These are phyloP conservation scores for Gallirallus australis DNA, from an alignment of 2,797 vertebrate genomes.

Conservation along the genomic window DNA sequence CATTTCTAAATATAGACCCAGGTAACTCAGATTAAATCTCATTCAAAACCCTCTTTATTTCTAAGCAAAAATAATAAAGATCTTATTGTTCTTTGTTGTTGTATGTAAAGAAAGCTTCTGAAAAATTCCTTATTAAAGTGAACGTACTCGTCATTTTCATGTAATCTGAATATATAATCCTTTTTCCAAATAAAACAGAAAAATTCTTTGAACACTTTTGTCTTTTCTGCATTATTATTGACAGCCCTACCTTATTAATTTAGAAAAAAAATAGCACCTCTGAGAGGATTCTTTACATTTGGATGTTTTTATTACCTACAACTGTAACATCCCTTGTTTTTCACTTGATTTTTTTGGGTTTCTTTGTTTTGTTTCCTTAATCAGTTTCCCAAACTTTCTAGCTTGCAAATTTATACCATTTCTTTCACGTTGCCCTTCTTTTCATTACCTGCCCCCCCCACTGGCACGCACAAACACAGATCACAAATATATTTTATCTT, in stretches of 20 bases:
- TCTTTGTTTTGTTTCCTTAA: not conserved
- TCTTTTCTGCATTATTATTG: not conserved
- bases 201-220: not conserved
- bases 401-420: not conserved
- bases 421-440: not conserved
- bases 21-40: slow-evolving; percentile 51
- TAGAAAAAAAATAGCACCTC: not conserved
- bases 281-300: not conserved
- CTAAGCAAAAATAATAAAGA: not conserved
- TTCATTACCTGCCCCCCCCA: not conserved
- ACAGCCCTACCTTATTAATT: not conserved
- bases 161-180: not conserved
- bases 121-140: not conserved
- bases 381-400: not conserved
- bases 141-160: not conserved
- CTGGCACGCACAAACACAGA: not conserved
- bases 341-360: not conserved
- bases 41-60: not conserved
- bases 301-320: not conserved
- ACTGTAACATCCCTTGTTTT: not conserved
- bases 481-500: slow-evolving; percentile 8
- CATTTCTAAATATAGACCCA: slow-evolving; percentile 52
- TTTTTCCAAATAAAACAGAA: not conserved
- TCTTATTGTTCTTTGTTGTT: not conserved
- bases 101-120: not conserved